Percentiles rank a stretch among this genome's conserved stretches.
phyloP scores from a whole-genome alignment of 2,113 vertebrate species.

The Aythya baeri region DNA sequence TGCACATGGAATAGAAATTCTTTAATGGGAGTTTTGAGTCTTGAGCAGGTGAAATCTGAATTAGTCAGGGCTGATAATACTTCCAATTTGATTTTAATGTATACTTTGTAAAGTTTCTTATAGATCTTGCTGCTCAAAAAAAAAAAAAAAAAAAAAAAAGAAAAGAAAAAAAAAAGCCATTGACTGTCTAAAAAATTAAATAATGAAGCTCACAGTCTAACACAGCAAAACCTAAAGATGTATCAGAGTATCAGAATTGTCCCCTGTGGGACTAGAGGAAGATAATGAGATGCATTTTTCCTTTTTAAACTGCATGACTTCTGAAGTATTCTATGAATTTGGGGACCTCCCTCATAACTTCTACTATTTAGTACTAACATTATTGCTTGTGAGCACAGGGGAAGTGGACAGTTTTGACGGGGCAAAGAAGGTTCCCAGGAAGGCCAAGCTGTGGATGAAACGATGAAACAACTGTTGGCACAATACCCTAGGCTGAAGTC shows the following conservation, averaged over 20 bases:
- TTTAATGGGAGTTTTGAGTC: neutral
- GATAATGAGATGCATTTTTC: neutral
- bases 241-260: rapidly evolving
- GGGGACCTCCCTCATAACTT: neutral
- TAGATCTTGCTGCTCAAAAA: neutral
- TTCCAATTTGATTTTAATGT: neutral
- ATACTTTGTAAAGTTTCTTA: neutral
- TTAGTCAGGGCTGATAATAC: neutral
- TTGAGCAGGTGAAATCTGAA: neutral
- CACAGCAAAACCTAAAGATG: neutral
- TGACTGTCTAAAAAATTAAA: neutral
- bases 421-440: neutral
- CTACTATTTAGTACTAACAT: neutral
- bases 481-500: neutral
- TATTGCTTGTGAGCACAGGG: neutral
- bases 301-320: neutral
- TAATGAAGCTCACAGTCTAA: neutral
- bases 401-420: neutral
- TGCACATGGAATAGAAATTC: neutral
- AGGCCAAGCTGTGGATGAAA: neutral
- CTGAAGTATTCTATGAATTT: neutral
- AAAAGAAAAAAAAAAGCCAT: rapidly evolving
- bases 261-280: neutral
- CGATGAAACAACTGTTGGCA: neutral
- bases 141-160: neutral